Evolutionary conservation across 2,113 vertebrate species (phyloP).

Genomic region (Zosterops japonicus): DNA sequence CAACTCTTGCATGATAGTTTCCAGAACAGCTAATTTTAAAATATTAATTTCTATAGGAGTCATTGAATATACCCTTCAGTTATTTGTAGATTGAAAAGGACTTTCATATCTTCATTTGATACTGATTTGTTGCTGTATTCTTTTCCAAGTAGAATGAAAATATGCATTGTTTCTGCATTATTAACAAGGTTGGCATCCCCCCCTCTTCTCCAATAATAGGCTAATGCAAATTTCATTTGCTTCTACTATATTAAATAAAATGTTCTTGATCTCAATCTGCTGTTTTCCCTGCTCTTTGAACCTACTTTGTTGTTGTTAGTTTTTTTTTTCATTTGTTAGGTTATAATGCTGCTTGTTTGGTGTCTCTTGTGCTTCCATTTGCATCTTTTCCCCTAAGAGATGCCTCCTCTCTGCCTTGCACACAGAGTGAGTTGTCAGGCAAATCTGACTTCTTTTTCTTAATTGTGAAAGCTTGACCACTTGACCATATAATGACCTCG

Average conservation of each 20-base stretch:
- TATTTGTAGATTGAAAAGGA: conserved; percentile 5
- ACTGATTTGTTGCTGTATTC: not conserved
- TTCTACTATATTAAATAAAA: not conserved
- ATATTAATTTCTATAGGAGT: not conserved
- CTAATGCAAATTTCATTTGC: not conserved
- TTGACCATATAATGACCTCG: not conserved
- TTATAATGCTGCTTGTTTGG: not conserved
- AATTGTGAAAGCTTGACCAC: not conserved
- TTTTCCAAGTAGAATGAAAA: not conserved
- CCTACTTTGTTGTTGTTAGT: not conserved
- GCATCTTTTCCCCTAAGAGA: not conserved
- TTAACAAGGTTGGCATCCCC: not conserved
- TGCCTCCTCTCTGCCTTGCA: not conserved
- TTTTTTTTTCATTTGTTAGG: not conserved
- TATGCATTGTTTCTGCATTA: not conserved
- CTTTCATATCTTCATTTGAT: not conserved
- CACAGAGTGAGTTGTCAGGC: not conserved
- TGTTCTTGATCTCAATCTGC: not conserved
- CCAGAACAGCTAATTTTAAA: not conserved
- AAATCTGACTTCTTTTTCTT: not conserved
- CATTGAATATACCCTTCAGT: not conserved
- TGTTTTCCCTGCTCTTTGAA: not conserved
- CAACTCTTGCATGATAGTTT: not conserved
- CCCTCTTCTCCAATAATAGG: not conserved
- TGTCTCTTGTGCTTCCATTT: not conserved